Conservation (phyloP, 2,113 vertebrate genomes). For the Pteruthius melanotis region DNA sequence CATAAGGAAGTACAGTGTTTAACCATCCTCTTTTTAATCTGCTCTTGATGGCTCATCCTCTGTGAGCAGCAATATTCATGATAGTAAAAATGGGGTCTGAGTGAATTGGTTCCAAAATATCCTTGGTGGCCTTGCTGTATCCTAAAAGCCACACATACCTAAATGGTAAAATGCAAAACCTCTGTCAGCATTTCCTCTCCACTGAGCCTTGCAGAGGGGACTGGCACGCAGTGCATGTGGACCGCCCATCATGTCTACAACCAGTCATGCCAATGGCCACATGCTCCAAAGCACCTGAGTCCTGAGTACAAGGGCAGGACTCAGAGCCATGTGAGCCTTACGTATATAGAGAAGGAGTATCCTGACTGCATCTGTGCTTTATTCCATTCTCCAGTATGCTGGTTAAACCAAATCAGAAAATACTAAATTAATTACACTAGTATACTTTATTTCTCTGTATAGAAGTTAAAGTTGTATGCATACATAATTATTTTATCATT, state of each 20-base stretch:
- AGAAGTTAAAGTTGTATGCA: neutral
- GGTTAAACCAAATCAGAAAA: neutral
- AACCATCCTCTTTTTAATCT: neutral
- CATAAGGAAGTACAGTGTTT: neutral
- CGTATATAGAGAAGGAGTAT: neutral
- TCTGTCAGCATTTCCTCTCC: neutral
- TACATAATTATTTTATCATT: neutral
- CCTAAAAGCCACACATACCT: neutral
- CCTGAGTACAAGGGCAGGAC: neutral
- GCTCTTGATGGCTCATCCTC: neutral
- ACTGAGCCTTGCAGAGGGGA: neutral
- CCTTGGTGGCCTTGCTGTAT: neutral
- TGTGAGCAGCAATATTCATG: neutral
- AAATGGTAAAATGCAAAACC: neutral
- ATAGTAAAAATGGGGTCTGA: neutral
- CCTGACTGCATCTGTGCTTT: neutral
- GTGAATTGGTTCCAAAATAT: neutral
- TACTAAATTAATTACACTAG: neutral
- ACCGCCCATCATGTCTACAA: neutral
- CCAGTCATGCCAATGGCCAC: neutral
- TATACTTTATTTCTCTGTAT: neutral
- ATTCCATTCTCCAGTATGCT: neutral
- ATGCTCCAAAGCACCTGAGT: neutral
- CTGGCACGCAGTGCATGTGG: neutral
- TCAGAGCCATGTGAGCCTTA: neutral